Conservation (phyloP, 2,113 vertebrate species). For the Sitta europaea region DNA sequence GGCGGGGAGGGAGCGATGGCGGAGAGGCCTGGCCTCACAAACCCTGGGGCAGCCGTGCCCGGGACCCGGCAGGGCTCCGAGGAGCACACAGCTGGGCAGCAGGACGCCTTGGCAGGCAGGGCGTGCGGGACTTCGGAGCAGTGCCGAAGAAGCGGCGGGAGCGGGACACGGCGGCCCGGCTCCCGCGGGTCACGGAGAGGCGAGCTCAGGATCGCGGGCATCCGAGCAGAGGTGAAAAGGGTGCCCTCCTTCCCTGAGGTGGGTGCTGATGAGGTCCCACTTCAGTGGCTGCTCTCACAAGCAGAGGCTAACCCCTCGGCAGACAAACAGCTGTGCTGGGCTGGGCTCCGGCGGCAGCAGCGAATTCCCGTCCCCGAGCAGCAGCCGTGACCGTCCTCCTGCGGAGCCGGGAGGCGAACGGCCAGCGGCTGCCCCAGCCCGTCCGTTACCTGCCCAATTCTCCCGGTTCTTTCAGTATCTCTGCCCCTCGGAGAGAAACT, state of each 20-base stretch:
- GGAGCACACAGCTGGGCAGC: too few species aligned
- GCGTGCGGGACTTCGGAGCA: too few species aligned
- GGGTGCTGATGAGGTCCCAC: too few species aligned
- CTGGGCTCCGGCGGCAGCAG: accelerated
- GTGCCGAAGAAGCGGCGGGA: too few species aligned
- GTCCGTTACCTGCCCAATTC: neutral
- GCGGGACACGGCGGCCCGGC: too few species aligned
- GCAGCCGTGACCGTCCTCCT: accelerated
- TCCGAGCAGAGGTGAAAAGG: accelerated
- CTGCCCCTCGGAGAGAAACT: neutral
- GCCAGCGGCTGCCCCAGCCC: neutral
- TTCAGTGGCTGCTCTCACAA: neutral
- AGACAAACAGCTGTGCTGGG: neutral
- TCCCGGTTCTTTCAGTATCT: accelerated
- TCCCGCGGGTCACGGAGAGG: too few species aligned
- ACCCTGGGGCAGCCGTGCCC: too few species aligned
- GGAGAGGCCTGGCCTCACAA: too few species aligned
- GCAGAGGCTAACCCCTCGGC: accelerated
- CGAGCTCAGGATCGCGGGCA: neutral
- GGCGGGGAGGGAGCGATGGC: too few species aligned
- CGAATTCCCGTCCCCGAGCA: neutral
- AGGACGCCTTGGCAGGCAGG: too few species aligned
- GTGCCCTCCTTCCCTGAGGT: too few species aligned
- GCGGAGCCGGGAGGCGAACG: neutral
- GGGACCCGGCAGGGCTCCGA: too few species aligned